Evolutionary conservation across 1,140 invertebrate species (phyloP), one percentile per base, ranked within the genome.

Genomic region (Ephestia elutella): DNA sequence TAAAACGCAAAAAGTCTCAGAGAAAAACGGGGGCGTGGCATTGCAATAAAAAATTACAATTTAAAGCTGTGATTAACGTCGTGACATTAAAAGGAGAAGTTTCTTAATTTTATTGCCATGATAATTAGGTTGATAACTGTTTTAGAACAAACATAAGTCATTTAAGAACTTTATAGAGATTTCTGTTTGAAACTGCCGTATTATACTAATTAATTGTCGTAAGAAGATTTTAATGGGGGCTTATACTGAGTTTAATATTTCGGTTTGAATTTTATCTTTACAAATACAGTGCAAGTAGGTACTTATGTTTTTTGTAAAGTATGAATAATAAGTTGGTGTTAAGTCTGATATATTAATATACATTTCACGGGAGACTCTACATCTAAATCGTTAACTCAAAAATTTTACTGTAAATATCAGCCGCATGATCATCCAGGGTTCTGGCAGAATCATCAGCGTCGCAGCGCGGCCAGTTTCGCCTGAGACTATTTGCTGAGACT

Each of bases 201-300:
- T 87, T 87, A 86, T 81, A 82, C 75, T 77, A 85, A 86, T 87
- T 87, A 86, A 87, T 86, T 82, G 79, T 75, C 64, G 59, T 79
- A 75, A 85, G 81, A 74, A 78, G 61, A 65, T 70, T 63, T 72
- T 87, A 81, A 86, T 77, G 68, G 78, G 38, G 66, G 66, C 71
- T 53, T 66, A 72, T 80, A 75, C 70, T 15, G 30, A 10, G 15
- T 44, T 17, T 44, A 44, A 44, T 44, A 17, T 44, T 17, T 44
- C 38, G 7, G 38, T 44, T 15, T 13, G n/a, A 15, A 44, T 44
- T 44, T 44, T 15, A 44, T 32, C 30, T 32, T 32, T 32, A 32
- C 11, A 32, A 32, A 7, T 32, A 7, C 4, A 7, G 30, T 32
- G 21, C 30, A 32, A 32, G 9, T 32, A 1, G 7, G 7, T 10